These are phyloP conservation scores for Gastracanthus pulcherrimus DNA, from an alignment of 2,888 invertebrate genomes.

Conservation along the genomic window DNA sequence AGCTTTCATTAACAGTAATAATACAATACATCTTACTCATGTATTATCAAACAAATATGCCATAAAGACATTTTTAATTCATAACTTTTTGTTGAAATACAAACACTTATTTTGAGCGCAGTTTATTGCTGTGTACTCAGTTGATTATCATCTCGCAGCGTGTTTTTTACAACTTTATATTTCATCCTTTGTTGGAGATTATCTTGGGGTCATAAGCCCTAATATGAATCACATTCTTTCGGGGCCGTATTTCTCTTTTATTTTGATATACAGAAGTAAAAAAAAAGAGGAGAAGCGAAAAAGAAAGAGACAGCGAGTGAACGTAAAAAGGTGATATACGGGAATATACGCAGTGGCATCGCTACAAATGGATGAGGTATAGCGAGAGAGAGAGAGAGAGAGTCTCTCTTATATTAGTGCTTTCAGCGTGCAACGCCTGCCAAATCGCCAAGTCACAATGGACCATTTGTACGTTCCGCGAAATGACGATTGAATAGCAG, in stretches of 20 bases:
- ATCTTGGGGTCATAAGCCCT: conserved; percentile 36
- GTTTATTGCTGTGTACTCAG: not conserved
- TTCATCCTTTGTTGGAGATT: conserved; percentile 47
- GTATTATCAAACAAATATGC: not conserved
- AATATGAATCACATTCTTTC: conserved; percentile 46
- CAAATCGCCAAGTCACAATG: conserved; percentile 60
- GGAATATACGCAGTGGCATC: conserved; percentile 34
- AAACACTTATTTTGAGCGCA: not conserved
- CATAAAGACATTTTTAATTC: not conserved
- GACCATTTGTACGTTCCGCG: conserved; percentile 58
- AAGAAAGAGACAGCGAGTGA: not conserved
- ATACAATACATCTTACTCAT: no score
- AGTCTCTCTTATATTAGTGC: conserved; percentile 57
- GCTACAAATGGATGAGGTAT: conserved; percentile 45
- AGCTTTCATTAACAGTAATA: no score
- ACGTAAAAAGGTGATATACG: conserved; percentile 53
- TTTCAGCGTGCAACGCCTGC: conserved; percentile 57
- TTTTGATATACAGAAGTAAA: conserved; percentile 44
- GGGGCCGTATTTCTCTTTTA: conserved; percentile 42
- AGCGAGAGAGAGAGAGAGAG: conserved; percentile 7
- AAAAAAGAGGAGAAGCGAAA: not conserved
- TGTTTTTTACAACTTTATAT: conserved; percentile 41
- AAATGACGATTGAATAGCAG: conserved; percentile 57
- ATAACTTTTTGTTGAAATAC: not conserved
- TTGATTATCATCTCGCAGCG: conserved; percentile 18